A percentile compares a stretch with the other conserved stretches of the same genome.
Conservation (phyloP, 2,888 invertebrate genomes). For the Drosophila sordidapex region DNA sequence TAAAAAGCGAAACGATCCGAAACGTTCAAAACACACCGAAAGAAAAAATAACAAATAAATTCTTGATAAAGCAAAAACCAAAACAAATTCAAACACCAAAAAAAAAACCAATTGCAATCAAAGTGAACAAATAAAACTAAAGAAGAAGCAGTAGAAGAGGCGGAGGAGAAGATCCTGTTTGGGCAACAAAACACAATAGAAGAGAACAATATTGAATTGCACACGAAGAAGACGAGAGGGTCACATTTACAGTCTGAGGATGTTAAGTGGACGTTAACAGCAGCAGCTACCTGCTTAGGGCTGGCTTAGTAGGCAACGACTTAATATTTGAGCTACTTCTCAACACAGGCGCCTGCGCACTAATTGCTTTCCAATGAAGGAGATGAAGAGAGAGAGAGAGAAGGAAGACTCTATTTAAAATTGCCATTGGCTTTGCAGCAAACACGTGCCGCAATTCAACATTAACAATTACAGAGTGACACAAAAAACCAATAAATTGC, state of each 20-base stretch:
- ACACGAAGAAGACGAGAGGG: conserved; percentile 37
- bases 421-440: not conserved
- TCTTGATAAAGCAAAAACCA: conserved; percentile 43
- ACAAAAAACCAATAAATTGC: conserved; percentile 4
- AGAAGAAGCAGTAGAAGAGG: conserved; percentile 27
- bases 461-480: conserved; percentile 29
- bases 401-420: not conserved
- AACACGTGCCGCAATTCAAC: conserved; percentile 46
- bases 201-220: conserved; percentile 72
- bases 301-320: conserved; percentile 20
- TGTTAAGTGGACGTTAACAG: conserved; percentile 22
- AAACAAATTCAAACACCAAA: conserved; percentile 34
- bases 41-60: conserved; percentile 39
- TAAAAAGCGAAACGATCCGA: conserved; percentile 24
- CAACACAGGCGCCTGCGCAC: conserved; percentile 47
- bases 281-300: conserved; percentile 43
- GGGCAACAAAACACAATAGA: conserved; percentile 37
- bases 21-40: not conserved
- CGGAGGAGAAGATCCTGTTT: conserved; percentile 61
- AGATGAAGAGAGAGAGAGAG: not conserved
- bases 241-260: conserved; percentile 30
- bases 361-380: conserved; percentile 44
- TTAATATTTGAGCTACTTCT: conserved; percentile 29
- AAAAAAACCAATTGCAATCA: conserved; percentile 55
- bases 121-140: conserved; percentile 10